phyloP scores from a whole-genome alignment of 2,797 vertebrate genomes.

The Lemur catta region DNA sequence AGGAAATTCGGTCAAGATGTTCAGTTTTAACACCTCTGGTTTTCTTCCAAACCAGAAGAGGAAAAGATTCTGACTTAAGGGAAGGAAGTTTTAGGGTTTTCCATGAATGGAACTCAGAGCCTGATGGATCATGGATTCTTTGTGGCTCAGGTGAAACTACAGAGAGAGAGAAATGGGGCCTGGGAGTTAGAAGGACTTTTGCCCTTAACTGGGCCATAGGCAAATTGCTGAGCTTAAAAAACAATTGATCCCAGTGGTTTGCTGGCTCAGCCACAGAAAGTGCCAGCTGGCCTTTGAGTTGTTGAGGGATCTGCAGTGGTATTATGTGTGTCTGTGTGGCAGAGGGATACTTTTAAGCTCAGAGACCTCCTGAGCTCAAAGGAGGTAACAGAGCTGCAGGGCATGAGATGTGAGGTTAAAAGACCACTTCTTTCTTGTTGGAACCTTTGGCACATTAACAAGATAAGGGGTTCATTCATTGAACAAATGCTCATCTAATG shows the following conservation, averaged over 20 bases:
- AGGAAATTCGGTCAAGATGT: conserved; percentile 79
- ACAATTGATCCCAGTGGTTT: background rate
- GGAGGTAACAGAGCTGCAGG: background rate
- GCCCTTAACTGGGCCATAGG: background rate
- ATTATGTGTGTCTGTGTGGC: background rate
- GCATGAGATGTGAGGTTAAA: background rate
- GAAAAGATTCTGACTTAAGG: conserved; percentile 52
- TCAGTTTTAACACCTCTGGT: conserved; percentile 65
- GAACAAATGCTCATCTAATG: background rate
- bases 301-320: background rate
- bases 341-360: background rate
- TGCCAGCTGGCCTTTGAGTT: background rate
- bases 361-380: background rate
- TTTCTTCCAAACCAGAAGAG: conserved; percentile 66
- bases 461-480: background rate
- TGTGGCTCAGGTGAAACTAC: background rate
- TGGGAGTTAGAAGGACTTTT: background rate
- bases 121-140: background rate
- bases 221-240: conserved; percentile 1
- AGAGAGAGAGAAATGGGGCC: background rate
- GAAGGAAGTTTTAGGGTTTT: conserved; percentile 56
- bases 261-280: background rate
- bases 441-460: background rate
- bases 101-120: background rate
- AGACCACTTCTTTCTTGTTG: background rate